These are phyloP conservation scores for Zelleria hepariella DNA, from an alignment of 2,888 invertebrate genomes.

Conservation along the genomic window DNA sequence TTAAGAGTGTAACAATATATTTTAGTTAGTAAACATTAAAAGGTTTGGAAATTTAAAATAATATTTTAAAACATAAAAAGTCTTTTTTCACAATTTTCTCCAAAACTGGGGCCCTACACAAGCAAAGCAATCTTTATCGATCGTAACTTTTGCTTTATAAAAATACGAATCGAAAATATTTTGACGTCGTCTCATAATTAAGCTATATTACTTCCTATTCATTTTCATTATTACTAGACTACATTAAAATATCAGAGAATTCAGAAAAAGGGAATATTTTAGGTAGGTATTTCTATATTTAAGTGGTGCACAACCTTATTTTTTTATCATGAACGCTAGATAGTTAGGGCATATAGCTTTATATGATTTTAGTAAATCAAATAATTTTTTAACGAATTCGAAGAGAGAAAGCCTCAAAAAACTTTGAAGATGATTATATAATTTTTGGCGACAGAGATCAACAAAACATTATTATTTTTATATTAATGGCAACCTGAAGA, in stretches of 20 bases:
- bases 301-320: constrained; percentile 72
- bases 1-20: no score
- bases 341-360: constrained; percentile 61
- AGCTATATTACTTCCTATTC: constrained; percentile 60
- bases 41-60: not conserved
- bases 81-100: constrained; percentile 18
- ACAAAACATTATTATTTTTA: not conserved
- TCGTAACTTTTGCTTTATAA: constrained; percentile 71
- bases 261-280: constrained; percentile 67
- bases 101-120: constrained; percentile 53
- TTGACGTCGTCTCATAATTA: constrained; percentile 65
- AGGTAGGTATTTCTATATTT: constrained; percentile 61
- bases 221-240: constrained; percentile 49
- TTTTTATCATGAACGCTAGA: constrained; percentile 65
- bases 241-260: constrained; percentile 71
- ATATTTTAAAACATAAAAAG: not conserved
- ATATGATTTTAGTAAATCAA: constrained; percentile 46
- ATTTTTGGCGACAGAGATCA: not conserved
- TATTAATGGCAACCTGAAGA: not conserved
- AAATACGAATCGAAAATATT: constrained; percentile 72
- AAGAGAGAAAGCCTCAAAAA: not conserved
- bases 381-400: not conserved
- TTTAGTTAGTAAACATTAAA: not conserved
- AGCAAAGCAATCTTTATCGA: constrained; percentile 66
- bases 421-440: not conserved